A percentile compares a stretch with the other conserved stretches of the same genome.
Evolutionary conservation across 2,888 invertebrate species (phyloP).

Genomic region (Steinernema carpocapsae): DNA sequence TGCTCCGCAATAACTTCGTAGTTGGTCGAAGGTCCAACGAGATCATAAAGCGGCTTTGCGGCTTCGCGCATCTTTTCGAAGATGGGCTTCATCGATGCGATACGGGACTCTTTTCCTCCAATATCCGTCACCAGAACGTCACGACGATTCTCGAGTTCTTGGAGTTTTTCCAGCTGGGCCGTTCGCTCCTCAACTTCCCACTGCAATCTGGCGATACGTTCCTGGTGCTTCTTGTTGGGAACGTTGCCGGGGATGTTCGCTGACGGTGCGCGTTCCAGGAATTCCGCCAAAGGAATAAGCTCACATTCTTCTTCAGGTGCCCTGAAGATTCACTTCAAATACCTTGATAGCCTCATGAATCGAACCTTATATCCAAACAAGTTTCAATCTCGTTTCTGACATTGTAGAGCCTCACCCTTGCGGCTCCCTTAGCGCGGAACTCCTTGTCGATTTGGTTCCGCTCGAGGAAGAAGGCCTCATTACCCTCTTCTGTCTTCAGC

Average conservation of each 20-base stretch:
- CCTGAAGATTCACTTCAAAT: neutral
- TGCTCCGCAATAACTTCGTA: neutral
- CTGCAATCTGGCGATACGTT: conserved; percentile 5
- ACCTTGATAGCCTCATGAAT: neutral
- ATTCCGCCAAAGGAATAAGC: neutral
- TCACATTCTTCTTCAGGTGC: conserved; percentile 23
- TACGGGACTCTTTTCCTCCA: conserved; percentile 20
- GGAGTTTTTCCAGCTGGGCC: conserved; percentile 11
- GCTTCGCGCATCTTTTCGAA: conserved; percentile 27
- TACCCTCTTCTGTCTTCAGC: conserved; percentile 9
- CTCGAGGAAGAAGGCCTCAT: neutral
- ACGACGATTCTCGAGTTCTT: conserved; percentile 19
- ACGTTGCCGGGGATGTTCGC: neutral
- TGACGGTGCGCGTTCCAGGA: neutral
- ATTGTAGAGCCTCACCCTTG: conserved; percentile 9
- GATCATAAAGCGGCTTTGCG: conserved; percentile 10
- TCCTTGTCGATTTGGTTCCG: neutral
- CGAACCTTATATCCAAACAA: conserved; percentile 19
- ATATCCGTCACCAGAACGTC: conserved; percentile 22
- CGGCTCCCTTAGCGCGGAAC: conserved; percentile 11
- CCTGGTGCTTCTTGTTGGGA: neutral
- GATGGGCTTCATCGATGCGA: conserved; percentile 17
- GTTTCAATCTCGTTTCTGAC: conserved; percentile 24
- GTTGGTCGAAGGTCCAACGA: neutral
- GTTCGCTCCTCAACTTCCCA: conserved; percentile 15